phyloP scores from a whole-genome alignment of 1,140 invertebrate species.

The Prorops nasuta region DNA sequence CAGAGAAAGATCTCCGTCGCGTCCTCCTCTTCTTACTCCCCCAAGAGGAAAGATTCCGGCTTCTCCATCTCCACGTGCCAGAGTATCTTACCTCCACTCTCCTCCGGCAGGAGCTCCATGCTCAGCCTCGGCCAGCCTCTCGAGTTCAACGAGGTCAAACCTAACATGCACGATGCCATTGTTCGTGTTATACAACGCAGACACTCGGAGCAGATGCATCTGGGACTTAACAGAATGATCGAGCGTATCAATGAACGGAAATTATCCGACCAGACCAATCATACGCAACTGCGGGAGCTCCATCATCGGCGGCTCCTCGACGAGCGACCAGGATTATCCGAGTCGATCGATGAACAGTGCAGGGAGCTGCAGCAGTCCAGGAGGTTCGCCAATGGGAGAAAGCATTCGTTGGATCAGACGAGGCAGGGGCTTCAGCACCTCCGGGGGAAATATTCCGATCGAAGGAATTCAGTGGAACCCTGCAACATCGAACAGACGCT shows the following conservation, averaged over 20 bases:
- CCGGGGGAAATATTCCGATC: too few relatives aligned
- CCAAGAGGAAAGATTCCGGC: constrained; percentile 31
- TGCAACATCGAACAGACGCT: too few relatives aligned
- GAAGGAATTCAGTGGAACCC: too few relatives aligned
- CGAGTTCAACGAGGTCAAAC: constrained; percentile 15
- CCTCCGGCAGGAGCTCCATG: constrained; percentile 29
- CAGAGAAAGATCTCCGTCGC: constrained; percentile 21
- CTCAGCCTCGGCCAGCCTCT: constrained; percentile 17
- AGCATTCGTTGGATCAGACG: neutral
- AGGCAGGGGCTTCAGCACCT: neutral
- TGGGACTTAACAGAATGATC: constrained; percentile 13
- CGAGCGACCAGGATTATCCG: too few relatives aligned
- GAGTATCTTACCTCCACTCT: constrained; percentile 28
- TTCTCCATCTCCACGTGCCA: constrained; percentile 40
- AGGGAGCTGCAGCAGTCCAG: too few relatives aligned
- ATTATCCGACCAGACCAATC: constrained; percentile 34
- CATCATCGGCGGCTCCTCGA: too few relatives aligned
- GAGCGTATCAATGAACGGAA: constrained; percentile 20
- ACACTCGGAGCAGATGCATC: constrained; percentile 33
- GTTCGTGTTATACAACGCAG: constrained; percentile 19
- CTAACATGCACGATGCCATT: constrained; percentile 2
- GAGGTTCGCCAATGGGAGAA: constrained; percentile 6
- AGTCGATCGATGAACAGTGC: too few relatives aligned
- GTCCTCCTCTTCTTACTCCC: constrained; percentile 12
- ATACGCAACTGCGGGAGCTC: too few relatives aligned